Conservation (phyloP, 2,113 vertebrate species). For the Mungos mungo region DNA sequence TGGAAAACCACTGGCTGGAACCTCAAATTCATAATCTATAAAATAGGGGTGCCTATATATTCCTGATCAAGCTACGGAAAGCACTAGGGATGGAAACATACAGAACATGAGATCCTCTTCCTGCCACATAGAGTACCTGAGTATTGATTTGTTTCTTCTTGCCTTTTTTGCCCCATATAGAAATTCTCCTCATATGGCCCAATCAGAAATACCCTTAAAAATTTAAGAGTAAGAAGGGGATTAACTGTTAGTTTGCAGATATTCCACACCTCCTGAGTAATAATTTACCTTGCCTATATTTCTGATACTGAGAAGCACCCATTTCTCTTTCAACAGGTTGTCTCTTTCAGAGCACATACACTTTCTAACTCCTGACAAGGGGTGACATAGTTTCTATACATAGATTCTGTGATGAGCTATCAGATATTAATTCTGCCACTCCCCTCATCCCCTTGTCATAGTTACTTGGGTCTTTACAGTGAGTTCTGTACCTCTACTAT, state of each 20-base stretch:
- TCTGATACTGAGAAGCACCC: too few species aligned
- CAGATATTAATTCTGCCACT: neutral
- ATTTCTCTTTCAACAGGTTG: neutral
- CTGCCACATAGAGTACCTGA: too few species aligned
- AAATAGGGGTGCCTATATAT: neutral
- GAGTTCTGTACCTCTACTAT: neutral
- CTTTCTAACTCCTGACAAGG: neutral
- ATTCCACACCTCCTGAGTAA: neutral
- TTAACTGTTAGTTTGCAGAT: neutral
- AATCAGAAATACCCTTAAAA: neutral
- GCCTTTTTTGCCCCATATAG: neutral
- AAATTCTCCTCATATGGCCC: neutral
- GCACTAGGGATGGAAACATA: neutral
- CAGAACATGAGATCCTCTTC: neutral
- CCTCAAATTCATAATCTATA: neutral
- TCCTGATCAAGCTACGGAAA: neutral
- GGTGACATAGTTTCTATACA: neutral
- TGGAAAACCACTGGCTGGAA: neutral
- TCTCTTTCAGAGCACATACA: neutral
- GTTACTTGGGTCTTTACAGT: neutral
- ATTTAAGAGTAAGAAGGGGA: neutral
- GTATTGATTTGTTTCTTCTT: neutral
- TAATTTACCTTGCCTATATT: neutral
- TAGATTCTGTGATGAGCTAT: neutral
- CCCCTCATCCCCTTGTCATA: neutral